Base-by-base conservation (phyloP, 1,140 invertebrate species). In the Ceratosolen fusciceps region DNA sequence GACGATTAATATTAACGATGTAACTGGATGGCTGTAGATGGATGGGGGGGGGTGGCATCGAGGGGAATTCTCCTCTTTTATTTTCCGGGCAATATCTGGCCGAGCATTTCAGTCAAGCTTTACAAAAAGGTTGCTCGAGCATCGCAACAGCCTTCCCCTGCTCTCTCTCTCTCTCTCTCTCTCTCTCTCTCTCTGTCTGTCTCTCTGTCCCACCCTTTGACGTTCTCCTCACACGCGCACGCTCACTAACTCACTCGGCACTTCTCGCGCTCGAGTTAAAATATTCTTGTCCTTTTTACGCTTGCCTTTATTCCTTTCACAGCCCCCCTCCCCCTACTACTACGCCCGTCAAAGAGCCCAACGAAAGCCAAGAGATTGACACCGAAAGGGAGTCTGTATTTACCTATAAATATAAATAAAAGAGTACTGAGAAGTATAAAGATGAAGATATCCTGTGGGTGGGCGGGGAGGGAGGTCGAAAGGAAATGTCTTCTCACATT, bases 211-310 rank as follows among this genome's bases (percentile, higher is more conserved):
- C n/a, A n/a, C n/a, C n/a, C n/a, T n/a, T n/a, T n/a, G n/a, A n/a
- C n/a, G n/a, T n/a, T n/a, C n/a, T n/a, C n/a, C n/a, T n/a, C n/a
- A n/a, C n/a, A n/a, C n/a, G n/a, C n/a, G n/a, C n/a, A n/a, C n/a
- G n/a, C n/a, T n/a, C n/a, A n/a, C n/a, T n/a, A n/a, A n/a, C n/a
- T n/a, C n/a, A 58, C 24, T 58, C 29, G 12, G 56, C 24, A 10
- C 24, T 54, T 37, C 26, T 5, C 71, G 52, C n/a, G 21, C 12
- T 58, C 37, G 10, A 31, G 58, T 52, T 75, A 62, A 65, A 75
- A 75, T 65, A 75, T 75, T 65, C 73, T 65, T 65, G 62, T 60
- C 34, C 16, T 54, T 31, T 52, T 52, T n/a, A 54, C 19, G 14
- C 12, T 72, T 21, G 10, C 19, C 52, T 56, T 56, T 56, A 52